Evolutionary conservation across 2,888 invertebrate species (phyloP), one percentile per base, ranked within the genome.

Genomic region (Diadegma fenestrale): DNA sequence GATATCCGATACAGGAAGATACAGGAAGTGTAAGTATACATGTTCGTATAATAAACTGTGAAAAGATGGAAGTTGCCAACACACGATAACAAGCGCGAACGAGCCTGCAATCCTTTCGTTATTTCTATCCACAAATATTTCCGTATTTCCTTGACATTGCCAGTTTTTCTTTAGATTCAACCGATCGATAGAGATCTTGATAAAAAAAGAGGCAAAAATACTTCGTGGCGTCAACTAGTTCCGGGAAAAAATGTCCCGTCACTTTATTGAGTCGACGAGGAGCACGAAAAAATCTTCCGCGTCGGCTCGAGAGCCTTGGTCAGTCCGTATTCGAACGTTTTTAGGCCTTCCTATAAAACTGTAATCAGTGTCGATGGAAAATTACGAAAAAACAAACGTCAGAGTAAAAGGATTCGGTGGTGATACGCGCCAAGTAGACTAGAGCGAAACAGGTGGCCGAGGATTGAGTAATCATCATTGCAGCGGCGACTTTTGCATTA

Each of bases 11-110:
- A 48, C 22, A 48, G 71, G 37, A 71, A 64, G 71, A 80, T 80
- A 80, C 58, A 73, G 80, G 73, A 73, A 73, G 54, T 80, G 41
- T 30, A 66, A 80, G 80, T 80, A 58, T 80, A 73, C 41, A 48
- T 71, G 63, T 71, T 45, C 61, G 45, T 48, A 51, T 69, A 68
- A 69, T 69, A 69, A 69, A 61, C 69, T 61, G 51, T n/a, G 72
- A 41, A 72, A 64, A 73, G 80, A 80, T 80, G 64, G 17, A 73
- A 80, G 22, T 73, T 58, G 64, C 80, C 51, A 37, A 73, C 54
- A 48, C 64, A 51, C 76, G 76, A 76, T 76, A 76, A 76, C 51
- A 37, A 64, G 30, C 33, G 48, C 33, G 48, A 48, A 76, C 76
- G 48, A 64, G 64, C 33, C 33, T 54, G 54, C 64, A 45, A 64